Evolutionary conservation across 2,797 vertebrate genomes (phyloP), one percentile per base, ranked within the genome.

Genomic region (Myotis vivesi): DNA sequence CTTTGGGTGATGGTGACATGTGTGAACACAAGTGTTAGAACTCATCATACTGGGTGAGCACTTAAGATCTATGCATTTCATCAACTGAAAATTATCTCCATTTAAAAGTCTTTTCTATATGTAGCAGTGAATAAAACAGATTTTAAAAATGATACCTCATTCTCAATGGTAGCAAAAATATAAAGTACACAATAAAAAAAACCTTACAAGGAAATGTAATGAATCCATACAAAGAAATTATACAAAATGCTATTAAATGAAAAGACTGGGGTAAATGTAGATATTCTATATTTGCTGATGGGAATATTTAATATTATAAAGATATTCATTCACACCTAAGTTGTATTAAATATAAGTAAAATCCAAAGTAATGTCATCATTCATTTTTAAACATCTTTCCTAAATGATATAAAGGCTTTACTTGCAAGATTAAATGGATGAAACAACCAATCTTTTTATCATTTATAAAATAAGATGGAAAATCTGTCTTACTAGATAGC

Each of bases 341-440:
- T 80, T 89, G 3, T 77, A 89, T 68, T 87, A 83, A 89, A 96
- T 89, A 53, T 33, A 55, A 75, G 25, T 69, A 86, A 89, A 93
- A 59, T 46, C 33, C 64, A 93, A 17, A 94, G 17, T 22, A 92
- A 57, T 22, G 79, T 49, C 9, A 44, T 7, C 73, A 55, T 73
- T 89, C 33, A 79, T 51, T 85, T 79, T 73, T 49, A 91, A 93
- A 73, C 8, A 86, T 72, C 57, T 75, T 89, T 71, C n/a, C 28
- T 68, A 92, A 88, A 66, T 76, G 13, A 73, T 30, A 28, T 57
- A 69, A 89, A 92, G n/a, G 72, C 84, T 89, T 89, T 89, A 83
- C 49, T 46, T 91, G 83, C 6, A 91, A 89, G 69, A 89, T n/a
- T 81, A 80, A 85, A 82, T 55, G 41, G 25, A 80, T 69, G 23